Percentiles rank a stretch among this genome's conserved stretches.
Evolutionary conservation across 2,113 vertebrate genomes (phyloP).

Genomic region (Aptenodytes forsteri): DNA sequence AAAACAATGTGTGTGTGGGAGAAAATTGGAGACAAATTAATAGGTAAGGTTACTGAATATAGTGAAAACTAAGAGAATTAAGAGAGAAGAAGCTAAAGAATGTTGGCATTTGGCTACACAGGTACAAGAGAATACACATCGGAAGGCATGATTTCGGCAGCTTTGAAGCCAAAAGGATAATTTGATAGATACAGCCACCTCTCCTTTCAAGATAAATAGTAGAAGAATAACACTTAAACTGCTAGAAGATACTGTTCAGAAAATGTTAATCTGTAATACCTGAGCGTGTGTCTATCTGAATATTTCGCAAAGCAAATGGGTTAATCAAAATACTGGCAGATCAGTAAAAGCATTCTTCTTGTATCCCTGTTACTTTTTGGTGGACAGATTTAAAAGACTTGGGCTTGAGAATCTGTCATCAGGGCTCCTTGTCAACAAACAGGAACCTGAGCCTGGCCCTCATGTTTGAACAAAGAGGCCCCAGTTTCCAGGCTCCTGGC

Average conservation of each 20-base stretch:
- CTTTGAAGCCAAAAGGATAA: not conserved
- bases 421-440: not conserved
- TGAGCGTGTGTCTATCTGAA: not conserved
- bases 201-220: not conserved
- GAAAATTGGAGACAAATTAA: not conserved
- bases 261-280: not conserved
- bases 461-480: rapidly evolving
- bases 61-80: not conserved
- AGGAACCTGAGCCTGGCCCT: not conserved
- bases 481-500: not conserved
- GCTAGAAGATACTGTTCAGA: not conserved
- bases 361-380: not conserved
- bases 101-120: not conserved
- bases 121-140: not conserved
- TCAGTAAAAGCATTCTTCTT: not conserved
- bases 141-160: not conserved
- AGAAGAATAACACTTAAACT: not conserved
- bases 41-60: not conserved
- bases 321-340: not conserved
- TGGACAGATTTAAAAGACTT: too few species aligned
- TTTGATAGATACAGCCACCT: not conserved
- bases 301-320: not conserved
- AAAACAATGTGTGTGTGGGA: not conserved
- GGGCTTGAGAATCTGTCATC: not conserved
- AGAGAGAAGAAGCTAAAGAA: not conserved